A percentile compares a stretch with the other conserved stretches of the same genome.
phyloP scores from a whole-genome alignment of 2,888 invertebrate genomes.

The Drosophila conformis region DNA sequence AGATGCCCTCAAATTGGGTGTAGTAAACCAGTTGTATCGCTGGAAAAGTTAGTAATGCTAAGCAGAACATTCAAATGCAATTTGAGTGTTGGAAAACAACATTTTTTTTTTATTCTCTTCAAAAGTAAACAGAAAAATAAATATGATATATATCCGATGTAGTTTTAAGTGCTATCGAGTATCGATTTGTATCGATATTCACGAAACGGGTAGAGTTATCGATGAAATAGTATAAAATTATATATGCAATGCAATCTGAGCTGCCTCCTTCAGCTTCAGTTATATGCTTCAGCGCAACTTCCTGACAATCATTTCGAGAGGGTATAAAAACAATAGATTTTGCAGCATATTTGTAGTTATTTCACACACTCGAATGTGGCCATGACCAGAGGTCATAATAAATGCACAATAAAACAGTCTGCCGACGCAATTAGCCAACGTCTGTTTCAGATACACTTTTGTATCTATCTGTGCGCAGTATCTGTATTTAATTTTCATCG shows the following conservation, averaged over 20 bases:
- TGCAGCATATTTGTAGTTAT: neutral
- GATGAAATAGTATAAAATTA: neutral
- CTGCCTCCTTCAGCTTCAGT: neutral
- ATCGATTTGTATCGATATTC: neutral
- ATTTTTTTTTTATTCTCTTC: neutral
- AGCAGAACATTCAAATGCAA: neutral
- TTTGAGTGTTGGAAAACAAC: neutral
- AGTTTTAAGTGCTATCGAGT: neutral
- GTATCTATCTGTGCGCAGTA: slow-evolving; percentile 8
- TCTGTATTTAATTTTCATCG: slow-evolving; percentile 67
- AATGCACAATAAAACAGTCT: slow-evolving; percentile 15
- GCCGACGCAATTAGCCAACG: slow-evolving; percentile 64
- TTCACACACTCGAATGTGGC: slow-evolving; percentile 2
- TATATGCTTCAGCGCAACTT: neutral
- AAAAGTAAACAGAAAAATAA: no score
- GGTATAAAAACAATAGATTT: neutral
- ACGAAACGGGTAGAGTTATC: neutral
- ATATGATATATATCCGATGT: no score
- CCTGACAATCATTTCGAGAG: neutral
- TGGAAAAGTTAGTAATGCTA: neutral
- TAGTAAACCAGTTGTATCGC: fast-evolving
- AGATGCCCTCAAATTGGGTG: slow-evolving; percentile 9
- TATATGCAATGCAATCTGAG: neutral
- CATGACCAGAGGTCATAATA: slow-evolving; percentile 15
- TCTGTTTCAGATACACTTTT: slow-evolving; percentile 39